phyloP scores from a whole-genome alignment of 2,113 vertebrate species.

The Galbula dea region DNA sequence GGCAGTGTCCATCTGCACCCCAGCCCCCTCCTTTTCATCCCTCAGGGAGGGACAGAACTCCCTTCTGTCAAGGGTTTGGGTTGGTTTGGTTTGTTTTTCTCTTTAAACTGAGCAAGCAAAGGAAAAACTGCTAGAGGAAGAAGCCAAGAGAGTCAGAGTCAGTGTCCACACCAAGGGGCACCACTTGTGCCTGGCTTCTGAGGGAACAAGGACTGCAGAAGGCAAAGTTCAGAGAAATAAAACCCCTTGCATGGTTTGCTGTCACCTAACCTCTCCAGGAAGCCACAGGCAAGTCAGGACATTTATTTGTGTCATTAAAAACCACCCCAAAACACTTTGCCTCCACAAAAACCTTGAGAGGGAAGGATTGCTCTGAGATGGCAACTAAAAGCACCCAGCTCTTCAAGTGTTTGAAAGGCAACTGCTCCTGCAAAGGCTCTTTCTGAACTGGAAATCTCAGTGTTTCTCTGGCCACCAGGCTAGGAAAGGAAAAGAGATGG shows the following conservation, averaged over 20 bases:
- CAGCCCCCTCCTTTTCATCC: background rate
- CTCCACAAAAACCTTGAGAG: background rate
- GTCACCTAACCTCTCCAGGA: background rate
- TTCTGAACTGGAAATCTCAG: background rate
- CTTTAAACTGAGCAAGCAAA: background rate
- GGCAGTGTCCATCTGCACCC: background rate
- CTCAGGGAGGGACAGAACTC: background rate
- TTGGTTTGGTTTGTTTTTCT: background rate
- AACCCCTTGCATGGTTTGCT: background rate
- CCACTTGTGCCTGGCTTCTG: conserved; percentile 1
- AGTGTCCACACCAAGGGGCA: background rate
- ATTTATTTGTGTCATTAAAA: background rate
- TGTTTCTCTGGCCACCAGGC: background rate
- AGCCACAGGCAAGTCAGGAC: background rate
- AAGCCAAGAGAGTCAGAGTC: background rate
- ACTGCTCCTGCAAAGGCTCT: background rate
- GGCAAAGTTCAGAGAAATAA: conserved; percentile 46
- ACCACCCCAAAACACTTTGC: background rate
- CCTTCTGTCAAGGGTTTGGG: background rate
- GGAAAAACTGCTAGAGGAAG: background rate
- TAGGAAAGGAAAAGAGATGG: background rate
- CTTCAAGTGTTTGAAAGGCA: background rate
- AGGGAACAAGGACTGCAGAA: conserved; percentile 28
- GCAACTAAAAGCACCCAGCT: background rate
- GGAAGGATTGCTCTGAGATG: background rate